These are phyloP conservation scores for Acleris sparsana DNA, from an alignment of 2,888 invertebrate genomes.

Conservation along the genomic window DNA sequence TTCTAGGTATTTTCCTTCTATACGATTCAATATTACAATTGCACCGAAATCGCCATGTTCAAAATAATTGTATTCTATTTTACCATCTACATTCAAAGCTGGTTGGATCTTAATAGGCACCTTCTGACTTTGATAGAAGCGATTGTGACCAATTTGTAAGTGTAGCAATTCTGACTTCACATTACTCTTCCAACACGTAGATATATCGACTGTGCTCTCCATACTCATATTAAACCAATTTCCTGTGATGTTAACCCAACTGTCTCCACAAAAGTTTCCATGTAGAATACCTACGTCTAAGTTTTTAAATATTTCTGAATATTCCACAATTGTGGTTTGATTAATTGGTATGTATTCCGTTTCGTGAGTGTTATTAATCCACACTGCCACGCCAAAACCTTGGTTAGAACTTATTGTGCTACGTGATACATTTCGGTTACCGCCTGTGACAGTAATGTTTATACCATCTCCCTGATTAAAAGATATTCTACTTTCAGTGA, in stretches of 20 bases:
- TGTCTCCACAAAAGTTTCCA: conserved; percentile 95
- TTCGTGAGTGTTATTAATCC: conserved; percentile 92
- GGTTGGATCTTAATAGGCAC: conserved; percentile 91
- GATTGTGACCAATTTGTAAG: conserved; percentile 93
- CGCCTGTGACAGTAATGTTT: conserved; percentile 97
- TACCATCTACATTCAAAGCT: conserved; percentile 89
- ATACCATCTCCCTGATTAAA: conserved; percentile 97
- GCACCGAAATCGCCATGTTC: conserved; percentile 91
- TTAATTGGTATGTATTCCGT: conserved; percentile 91
- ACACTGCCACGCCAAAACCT: conserved; percentile 94
- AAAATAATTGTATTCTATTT: conserved; percentile 95
- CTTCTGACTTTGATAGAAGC: conserved; percentile 89
- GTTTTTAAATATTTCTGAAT: conserved; percentile 94
- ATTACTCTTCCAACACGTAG: conserved; percentile 90
- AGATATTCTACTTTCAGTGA: conserved; percentile 94
- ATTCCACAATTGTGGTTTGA: conserved; percentile 93
- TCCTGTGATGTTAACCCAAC: conserved; percentile 95
- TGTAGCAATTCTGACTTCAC: conserved; percentile 78
- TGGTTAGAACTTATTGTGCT: conserved; percentile 93
- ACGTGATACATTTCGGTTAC: conserved; percentile 94
- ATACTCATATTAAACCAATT: conserved; percentile 92
- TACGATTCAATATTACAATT: conserved; percentile 91
- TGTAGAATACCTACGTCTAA: conserved; percentile 94
- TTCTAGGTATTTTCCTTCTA: conserved; percentile 85
- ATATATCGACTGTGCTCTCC: conserved; percentile 90